Base-by-base conservation (phyloP, 2,888 invertebrate genomes). In the Tolmerus cingulatus region DNA sequence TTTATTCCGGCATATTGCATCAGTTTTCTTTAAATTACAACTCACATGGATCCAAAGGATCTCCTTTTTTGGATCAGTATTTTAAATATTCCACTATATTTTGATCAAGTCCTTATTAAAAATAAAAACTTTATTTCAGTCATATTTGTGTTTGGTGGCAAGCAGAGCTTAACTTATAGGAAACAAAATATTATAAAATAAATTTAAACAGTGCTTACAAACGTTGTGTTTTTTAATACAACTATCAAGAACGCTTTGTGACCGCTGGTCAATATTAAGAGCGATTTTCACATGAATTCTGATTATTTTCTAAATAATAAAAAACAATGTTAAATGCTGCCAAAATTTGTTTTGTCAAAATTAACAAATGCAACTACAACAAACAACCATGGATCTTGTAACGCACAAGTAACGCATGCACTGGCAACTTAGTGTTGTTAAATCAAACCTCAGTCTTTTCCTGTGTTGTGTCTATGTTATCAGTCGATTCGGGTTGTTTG, bases 401-500 rank as follows among this genome's bases (percentile, higher is more conserved):
- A 66, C 66, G 66, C 66, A 66, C 14, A 66, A 66, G 12, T 12
- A 30, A 37, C n/a, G 37, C 74, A 74, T 66, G 84, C 84, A 84
- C 34, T 37, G 27, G 34, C 19, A 40, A 81, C 27, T 81, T 55
- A 55, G 51, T 30, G 40, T 57, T 19, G 57, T 76, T 77, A 77
- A 55, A 74, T 77, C 89, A 87, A 88, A 86, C 88, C 81, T 89
- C 88, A 86, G 88, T 89, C 88, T 87, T 88, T 77, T 87, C 86
- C 87, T 87, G 88, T 87, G 46, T 40, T 82, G 87, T 84, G 78
- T 86, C 78, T 76, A 30, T 76, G 14, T 30, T 85, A 46, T 74
- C 76, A 40, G 40, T 57, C 40, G 34, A 5, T 86, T 86, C 55
- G 30, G 84, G 81, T 85, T 43, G 43, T 43, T 43, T 43, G 14